Evolutionary conservation across 2,113 vertebrate genomes (phyloP).

Genomic region (Calyptommatus sinebrachiatus): DNA sequence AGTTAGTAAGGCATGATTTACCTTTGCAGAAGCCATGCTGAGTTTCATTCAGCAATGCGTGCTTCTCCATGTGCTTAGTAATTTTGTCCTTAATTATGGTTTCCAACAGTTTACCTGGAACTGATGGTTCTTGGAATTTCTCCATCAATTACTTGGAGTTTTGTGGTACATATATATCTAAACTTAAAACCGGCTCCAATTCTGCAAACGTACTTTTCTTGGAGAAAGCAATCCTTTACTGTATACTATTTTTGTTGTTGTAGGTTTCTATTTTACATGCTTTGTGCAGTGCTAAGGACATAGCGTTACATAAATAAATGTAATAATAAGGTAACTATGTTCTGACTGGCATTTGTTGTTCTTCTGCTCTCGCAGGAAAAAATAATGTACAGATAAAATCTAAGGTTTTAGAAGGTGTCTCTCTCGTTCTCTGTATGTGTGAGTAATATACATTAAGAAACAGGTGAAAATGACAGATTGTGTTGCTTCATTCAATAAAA

Average conservation of each 20-base stretch:
- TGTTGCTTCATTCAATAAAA: neutral
- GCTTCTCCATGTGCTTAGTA: too few relatives aligned
- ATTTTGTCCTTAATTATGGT: too few relatives aligned
- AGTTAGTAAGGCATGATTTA: too few relatives aligned
- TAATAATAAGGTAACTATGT: neutral
- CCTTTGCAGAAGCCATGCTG: too few relatives aligned
- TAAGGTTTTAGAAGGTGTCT: conserved; percentile 44
- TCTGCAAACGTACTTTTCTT: neutral
- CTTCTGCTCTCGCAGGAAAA: neutral
- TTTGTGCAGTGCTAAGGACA: too few relatives aligned
- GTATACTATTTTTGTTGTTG: too few relatives aligned
- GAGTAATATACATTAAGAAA: neutral
- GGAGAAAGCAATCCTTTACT: neutral
- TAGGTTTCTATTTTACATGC: too few relatives aligned
- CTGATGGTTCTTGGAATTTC: neutral
- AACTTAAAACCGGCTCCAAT: neutral
- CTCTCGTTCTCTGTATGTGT: too few relatives aligned
- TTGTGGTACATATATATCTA: neutral
- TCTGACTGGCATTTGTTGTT: neutral
- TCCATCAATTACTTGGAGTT: neutral
- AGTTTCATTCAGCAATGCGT: too few relatives aligned
- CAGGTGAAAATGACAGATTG: neutral
- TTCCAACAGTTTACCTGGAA: too few relatives aligned
- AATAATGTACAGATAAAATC: neutral
- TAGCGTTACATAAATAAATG: too few relatives aligned